These are phyloP conservation scores for Virgularia gustaviana DNA, from an alignment of 92 coral and sea anemone genomes.

Conservation along the genomic window DNA sequence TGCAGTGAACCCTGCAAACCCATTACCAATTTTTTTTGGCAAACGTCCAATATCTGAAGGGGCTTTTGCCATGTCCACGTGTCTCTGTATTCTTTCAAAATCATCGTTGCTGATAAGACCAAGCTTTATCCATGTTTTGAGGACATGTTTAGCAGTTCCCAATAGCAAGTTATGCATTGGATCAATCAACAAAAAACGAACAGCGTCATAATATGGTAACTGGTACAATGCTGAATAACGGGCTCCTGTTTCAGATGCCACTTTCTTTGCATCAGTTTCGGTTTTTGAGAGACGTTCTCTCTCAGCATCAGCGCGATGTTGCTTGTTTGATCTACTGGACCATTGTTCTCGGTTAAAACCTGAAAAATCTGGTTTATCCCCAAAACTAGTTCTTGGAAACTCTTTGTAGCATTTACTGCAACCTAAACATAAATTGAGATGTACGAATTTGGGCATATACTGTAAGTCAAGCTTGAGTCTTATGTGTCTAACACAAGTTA, in stretches of 20 bases:
- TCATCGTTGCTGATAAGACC: constrained; percentile 37
- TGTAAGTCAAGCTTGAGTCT: too few relatives aligned
- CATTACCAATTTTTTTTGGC: constrained; percentile 46
- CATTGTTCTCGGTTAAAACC: constrained; percentile 56
- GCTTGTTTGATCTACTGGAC: constrained; percentile 27
- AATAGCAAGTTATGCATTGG: constrained; percentile 43
- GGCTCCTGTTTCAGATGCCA: constrained; percentile 33
- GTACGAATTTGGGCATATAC: too few relatives aligned
- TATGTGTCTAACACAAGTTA: too few relatives aligned
- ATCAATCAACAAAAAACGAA: too few relatives aligned
- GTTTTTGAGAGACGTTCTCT: constrained; percentile 15
- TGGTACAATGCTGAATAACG: constrained; percentile 42
- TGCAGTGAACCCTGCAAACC: constrained; percentile 54
- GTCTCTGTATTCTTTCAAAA: constrained; percentile 43
- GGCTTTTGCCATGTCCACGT: constrained; percentile 45
- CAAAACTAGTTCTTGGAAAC: constrained; percentile 41
- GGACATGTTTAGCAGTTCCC: constrained; percentile 55
- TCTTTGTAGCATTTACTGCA: constrained; percentile 57
- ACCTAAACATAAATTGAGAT: constrained; percentile 47
- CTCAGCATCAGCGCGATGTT: constrained; percentile 58
- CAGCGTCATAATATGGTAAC: too few relatives aligned
- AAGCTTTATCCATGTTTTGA: too few relatives aligned
- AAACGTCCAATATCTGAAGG: constrained; percentile 55
- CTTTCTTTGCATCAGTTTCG: constrained; percentile 4
- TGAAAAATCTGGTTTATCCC: constrained; percentile 57